Base-by-base conservation (phyloP, 1,140 invertebrate species). In the Temnothorax nylanderi region DNA sequence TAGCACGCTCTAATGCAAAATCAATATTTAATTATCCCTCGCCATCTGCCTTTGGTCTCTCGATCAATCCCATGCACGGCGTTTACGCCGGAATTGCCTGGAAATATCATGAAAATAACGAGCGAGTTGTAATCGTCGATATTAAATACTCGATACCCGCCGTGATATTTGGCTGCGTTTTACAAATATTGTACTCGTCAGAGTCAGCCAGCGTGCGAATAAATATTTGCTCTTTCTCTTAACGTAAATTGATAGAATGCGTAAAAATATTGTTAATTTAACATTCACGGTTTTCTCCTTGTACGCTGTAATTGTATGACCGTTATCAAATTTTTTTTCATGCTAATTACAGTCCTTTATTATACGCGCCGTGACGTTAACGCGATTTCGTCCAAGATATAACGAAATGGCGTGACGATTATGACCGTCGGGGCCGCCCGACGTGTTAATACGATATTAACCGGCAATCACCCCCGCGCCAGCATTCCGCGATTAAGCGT, bases 1-100 rank as follows among this genome's bases (percentile, higher is more conserved):
- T 88, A 88, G 88, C 75, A 62, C 75, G 56, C 76, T 67, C 92
- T 92, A 93, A 93, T 92, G 89, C 85, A 76, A 91, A 93, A 92
- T 93, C 92, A 88, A 93, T 93, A 92, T 91, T 87, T 92, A 93
- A 93, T 93, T 93, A 92, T 88, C 92, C 76, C 41, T 71, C 85
- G 56, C 80, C 64, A 65, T 54, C 26, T 64, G 44, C 37, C 67
- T 58, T 84, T 88, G 62, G 16, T 44, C 32, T 26, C 49, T 44
- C 41, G 72, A 32, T 49, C 84, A 54, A 41, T 81, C 58, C 41
- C 49, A 56, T 44, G 58, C 2, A 21, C 32, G 47, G 47, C 41
- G 44, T 8, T 84, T 10, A 41, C 6, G 21, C 41, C 16, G 34
- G 58, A 60, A 54, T 18, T 6, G 49, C 49, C 49, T 18, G 49